Percentiles rank a stretch among this genome's conserved stretches.
These are phyloP conservation scores for Macaria notata DNA, from an alignment of 2,888 invertebrate genomes.

Conservation along the genomic window DNA sequence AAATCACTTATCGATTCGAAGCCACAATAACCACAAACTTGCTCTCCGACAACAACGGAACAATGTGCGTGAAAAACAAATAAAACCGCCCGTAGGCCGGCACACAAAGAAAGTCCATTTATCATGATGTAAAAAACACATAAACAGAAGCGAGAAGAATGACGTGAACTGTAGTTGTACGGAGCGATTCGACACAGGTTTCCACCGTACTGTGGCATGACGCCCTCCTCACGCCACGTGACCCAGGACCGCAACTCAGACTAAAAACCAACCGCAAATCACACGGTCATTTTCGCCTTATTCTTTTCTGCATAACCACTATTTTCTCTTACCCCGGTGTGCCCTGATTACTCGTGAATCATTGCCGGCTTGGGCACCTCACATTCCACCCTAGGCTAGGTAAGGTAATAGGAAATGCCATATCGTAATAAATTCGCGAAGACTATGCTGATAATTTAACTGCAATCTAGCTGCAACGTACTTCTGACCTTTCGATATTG, in stretches of 20 bases:
- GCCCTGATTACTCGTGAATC: slow-evolving; percentile 54
- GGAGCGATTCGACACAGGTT: slow-evolving; percentile 24
- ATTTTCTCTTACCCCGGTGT: slow-evolving; percentile 23
- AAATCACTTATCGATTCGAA: slow-evolving; percentile 13
- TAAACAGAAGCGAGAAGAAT: slow-evolving; percentile 27
- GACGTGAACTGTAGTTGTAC: slow-evolving; percentile 25
- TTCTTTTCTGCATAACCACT: slow-evolving; percentile 19
- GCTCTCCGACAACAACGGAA: slow-evolving; percentile 7
- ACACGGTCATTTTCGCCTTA: slow-evolving; percentile 26
- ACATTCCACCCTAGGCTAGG: slow-evolving; percentile 66
- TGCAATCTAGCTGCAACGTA: slow-evolving; percentile 43
- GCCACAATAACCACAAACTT: slow-evolving; percentile 6
- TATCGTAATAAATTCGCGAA: slow-evolving; percentile 61
- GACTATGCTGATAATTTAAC: slow-evolving; percentile 50
- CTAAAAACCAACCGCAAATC: slow-evolving; percentile 30
- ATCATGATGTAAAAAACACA: slow-evolving; percentile 21
- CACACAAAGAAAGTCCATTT: slow-evolving; percentile 16
- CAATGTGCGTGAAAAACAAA: slow-evolving; percentile 15
- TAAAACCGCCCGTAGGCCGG: slow-evolving; percentile 4
- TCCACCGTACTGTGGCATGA: slow-evolving; percentile 54
- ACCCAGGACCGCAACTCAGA: slow-evolving; percentile 49
- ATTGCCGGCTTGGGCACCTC: slow-evolving; percentile 49
- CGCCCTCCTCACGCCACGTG: slow-evolving; percentile 62
- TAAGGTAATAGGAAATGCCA: slow-evolving; percentile 76
- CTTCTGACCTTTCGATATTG: slow-evolving; percentile 34